A percentile compares a stretch with the other conserved stretches of the same genome.
Evolutionary conservation across 2,888 invertebrate species (phyloP).

Genomic region (Ecliptopera silaceata): DNA sequence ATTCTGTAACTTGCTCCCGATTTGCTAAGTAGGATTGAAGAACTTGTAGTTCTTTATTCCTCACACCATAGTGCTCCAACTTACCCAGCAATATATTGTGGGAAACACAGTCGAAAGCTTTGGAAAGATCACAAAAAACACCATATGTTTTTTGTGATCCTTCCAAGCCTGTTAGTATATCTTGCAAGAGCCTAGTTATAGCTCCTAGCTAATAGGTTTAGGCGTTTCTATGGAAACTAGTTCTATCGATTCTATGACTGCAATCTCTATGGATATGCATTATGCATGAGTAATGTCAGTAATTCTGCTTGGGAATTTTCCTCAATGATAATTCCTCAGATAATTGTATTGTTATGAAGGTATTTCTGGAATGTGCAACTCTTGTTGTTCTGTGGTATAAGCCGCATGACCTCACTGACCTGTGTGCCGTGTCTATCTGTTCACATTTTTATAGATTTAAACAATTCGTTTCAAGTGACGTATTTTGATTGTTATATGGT

Average conservation of each 20-base stretch:
- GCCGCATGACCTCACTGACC: conserved; percentile 35
- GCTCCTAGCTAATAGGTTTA: background rate
- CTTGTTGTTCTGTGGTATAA: conserved; percentile 23
- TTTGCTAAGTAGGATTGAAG: no score
- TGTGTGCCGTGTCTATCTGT: conserved; percentile 29
- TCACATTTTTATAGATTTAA: conserved; percentile 42
- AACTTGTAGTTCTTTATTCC: no score
- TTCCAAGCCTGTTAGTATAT: no score
- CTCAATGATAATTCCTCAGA: conserved; percentile 37
- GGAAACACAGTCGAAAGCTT: no score
- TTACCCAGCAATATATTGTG: no score
- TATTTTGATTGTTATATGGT: conserved; percentile 24
- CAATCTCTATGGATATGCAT: conserved; percentile 18
- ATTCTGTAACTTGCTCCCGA: no score
- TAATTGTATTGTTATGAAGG: conserved; percentile 38
- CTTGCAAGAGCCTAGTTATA: no score
- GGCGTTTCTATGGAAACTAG: conserved; percentile 25
- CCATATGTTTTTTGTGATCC: no score
- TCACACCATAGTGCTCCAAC: no score
- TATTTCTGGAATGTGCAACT: conserved; percentile 34
- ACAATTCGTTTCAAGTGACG: conserved; percentile 32
- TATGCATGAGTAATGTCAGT: background rate
- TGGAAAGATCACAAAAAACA: no score
- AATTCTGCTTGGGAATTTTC: conserved; percentile 32
- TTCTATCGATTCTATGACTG: conserved; percentile 29